Conservation (phyloP, 2,888 invertebrate species). For the Pristionchus entomophagus region DNA sequence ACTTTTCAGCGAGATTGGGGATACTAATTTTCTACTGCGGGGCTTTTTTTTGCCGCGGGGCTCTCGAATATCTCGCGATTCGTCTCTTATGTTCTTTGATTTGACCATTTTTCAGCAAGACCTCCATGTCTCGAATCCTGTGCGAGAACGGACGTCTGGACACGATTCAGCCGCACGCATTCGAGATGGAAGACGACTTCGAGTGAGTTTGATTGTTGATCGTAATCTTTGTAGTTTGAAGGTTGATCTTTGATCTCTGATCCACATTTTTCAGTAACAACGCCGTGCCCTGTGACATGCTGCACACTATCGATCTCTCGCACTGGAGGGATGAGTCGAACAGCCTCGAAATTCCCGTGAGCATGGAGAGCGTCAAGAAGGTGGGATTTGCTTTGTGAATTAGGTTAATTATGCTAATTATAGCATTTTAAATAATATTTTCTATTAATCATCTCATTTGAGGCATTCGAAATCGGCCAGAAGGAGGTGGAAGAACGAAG, state of each 20-base stretch:
- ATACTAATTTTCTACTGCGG: no score
- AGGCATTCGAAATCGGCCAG: conserved; percentile 53
- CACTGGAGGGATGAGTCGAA: conserved; percentile 62
- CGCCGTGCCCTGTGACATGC: conserved; percentile 54
- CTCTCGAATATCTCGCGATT: no score
- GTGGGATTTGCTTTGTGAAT: background rate
- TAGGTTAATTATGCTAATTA: background rate
- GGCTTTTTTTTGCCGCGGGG: no score
- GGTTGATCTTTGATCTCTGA: background rate
- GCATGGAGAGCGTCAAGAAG: conserved; percentile 46
- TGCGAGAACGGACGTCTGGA: conserved; percentile 44
- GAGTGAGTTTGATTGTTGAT: conserved; percentile 40
- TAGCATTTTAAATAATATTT: background rate
- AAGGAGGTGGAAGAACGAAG: conserved; percentile 46
- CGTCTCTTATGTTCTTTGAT: background rate
- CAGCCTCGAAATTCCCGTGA: conserved; percentile 60
- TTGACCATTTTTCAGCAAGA: conserved; percentile 9
- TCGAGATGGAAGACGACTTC: conserved; percentile 46
- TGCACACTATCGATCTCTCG: conserved; percentile 54
- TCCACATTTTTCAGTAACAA: conserved; percentile 60
- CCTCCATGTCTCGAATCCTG: background rate
- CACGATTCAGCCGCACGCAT: conserved; percentile 50
- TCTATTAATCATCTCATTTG: no score
- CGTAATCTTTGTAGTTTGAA: background rate
- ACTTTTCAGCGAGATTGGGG: no score